Conservation (phyloP, 2,888 invertebrate species). For the Chrysotoxum bicinctum region DNA sequence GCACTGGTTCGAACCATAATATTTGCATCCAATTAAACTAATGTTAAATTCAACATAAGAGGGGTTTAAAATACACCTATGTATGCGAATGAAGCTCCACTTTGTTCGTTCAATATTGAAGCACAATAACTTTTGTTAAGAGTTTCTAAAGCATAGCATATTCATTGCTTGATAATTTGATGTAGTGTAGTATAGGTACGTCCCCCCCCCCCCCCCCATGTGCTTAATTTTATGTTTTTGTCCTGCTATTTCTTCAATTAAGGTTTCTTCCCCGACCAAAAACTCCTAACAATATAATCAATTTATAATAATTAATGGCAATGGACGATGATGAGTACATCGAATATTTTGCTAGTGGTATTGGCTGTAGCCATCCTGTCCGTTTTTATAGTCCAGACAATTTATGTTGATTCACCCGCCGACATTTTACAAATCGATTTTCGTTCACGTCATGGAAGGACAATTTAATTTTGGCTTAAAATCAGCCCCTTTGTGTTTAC, state of each 20-base stretch:
- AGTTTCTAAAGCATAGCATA: constrained; percentile 1
- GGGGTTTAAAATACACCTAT: too few species aligned
- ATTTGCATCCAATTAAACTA: too few species aligned
- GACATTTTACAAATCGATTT: constrained; percentile 68
- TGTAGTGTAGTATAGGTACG: too few species aligned
- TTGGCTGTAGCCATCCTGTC: constrained; percentile 37
- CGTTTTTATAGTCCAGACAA: constrained; percentile 66
- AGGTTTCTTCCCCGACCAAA: constrained; percentile 26
- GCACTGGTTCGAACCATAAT: too few species aligned
- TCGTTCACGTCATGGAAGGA: constrained; percentile 48
- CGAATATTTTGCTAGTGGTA: constrained; percentile 1
- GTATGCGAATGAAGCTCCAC: too few species aligned
- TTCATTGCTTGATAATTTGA: neutral
- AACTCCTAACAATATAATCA: constrained; percentile 61
- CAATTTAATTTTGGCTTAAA: constrained; percentile 53
- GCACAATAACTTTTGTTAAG: neutral
- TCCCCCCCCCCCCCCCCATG: neutral
- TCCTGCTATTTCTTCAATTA: constrained; percentile 5
- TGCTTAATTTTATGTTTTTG: constrained; percentile 18
- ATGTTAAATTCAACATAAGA: too few species aligned
- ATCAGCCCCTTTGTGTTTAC: constrained; percentile 13
- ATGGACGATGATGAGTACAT: constrained; percentile 32
- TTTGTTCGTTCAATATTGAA: neutral
- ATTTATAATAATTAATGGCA: constrained; percentile 63
- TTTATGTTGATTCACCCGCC: constrained; percentile 68